A percentile compares a stretch with the other conserved stretches of the same genome.
Evolutionary conservation across 2,113 vertebrate genomes (phyloP).

Genomic region (Monopterus albus): DNA sequence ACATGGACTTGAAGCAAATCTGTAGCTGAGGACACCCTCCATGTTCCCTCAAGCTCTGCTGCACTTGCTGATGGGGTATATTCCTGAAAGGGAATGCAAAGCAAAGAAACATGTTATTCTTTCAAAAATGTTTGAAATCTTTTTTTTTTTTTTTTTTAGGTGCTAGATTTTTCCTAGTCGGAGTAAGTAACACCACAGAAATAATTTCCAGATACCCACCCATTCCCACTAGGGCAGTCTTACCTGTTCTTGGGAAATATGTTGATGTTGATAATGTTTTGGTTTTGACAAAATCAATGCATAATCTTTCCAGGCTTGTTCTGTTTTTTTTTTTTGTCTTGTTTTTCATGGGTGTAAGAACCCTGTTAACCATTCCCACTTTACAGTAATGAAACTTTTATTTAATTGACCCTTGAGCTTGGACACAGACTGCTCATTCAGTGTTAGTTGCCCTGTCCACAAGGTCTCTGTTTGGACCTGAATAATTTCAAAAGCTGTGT

Average conservation of each 20-base stretch:
- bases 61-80: conserved; percentile 62
- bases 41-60: conserved; percentile 65
- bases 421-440: background rate
- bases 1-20: conserved; percentile 81
- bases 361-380: background rate
- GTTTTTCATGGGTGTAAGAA: background rate
- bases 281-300: background rate
- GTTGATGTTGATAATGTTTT: too few relatives aligned
- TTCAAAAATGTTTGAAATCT: too few relatives aligned
- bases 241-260: background rate
- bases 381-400: background rate
- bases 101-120: background rate
- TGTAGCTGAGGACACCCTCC: conserved; percentile 70
- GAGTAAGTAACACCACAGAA: background rate
- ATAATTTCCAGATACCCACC: background rate
- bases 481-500: conserved; percentile 24
- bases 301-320: background rate
- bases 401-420: background rate
- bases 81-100: conserved; percentile 68
- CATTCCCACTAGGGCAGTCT: background rate
- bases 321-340: background rate
- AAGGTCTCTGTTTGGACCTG: background rate
- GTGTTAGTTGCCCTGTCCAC: too few relatives aligned
- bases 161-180: background rate
- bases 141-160: too few relatives aligned